These are phyloP conservation scores for Oreochromis niloticus DNA, from an alignment of 2,113 vertebrate genomes.

Conservation along the genomic window DNA sequence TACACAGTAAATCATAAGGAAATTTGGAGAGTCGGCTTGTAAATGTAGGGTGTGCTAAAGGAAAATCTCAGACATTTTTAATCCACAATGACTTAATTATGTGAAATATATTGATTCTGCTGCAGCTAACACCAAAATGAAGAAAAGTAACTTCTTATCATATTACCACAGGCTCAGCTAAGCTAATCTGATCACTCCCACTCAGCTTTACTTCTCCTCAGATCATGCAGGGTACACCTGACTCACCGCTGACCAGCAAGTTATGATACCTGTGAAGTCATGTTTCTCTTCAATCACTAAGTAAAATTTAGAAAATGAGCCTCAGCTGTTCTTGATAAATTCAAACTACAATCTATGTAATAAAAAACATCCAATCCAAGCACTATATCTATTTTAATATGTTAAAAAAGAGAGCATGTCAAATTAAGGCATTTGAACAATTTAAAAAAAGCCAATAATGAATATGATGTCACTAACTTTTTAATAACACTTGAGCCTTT, in stretches of 20 bases:
- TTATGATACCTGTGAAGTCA: background rate
- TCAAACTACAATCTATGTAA: rapidly evolving
- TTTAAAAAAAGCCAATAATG: background rate
- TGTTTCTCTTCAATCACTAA: background rate
- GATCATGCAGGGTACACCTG: background rate
- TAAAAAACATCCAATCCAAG: background rate
- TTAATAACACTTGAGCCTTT: background rate
- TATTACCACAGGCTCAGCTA: background rate
- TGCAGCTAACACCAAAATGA: background rate
- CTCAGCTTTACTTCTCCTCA: background rate
- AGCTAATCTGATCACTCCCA: background rate
- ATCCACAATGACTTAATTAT: background rate
- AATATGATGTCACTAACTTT: background rate
- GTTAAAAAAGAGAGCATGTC: background rate
- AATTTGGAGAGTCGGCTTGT: background rate
- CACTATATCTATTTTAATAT: background rate
- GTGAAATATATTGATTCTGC: background rate
- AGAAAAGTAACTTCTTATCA: background rate
- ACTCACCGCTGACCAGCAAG: background rate
- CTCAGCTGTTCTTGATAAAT: background rate
- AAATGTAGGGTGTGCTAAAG: background rate
- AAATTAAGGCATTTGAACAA: background rate
- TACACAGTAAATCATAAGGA: background rate
- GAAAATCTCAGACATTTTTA: background rate
- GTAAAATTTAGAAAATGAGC: background rate